phyloP scores from a whole-genome alignment of 37 sponge, comb jelly and placozoan genomes.

The Geodia barretti region DNA sequence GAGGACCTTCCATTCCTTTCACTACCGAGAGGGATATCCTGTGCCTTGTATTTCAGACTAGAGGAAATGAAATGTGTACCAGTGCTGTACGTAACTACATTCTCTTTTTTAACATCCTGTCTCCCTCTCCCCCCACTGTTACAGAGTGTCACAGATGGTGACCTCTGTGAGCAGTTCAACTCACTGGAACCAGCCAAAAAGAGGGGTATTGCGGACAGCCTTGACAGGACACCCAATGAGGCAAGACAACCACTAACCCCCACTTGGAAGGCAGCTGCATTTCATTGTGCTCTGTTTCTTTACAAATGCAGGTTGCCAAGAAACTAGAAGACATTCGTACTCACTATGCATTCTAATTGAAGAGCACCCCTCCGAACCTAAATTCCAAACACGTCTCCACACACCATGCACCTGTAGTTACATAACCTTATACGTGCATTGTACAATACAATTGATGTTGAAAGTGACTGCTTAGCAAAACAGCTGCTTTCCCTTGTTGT shows the following conservation, averaged over 20 bases:
- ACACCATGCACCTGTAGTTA: neutral
- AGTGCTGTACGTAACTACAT: neutral
- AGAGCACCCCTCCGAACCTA: too few relatives aligned
- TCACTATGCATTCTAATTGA: constrained; percentile 84
- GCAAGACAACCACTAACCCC: constrained; percentile 35
- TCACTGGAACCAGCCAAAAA: constrained; percentile 89
- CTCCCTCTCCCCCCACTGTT: neutral
- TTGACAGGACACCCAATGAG: constrained; percentile 94
- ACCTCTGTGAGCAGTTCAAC: constrained; percentile 98
- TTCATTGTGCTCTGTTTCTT: neutral
- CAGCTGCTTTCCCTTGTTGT: too few relatives aligned
- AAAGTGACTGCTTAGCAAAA: too few relatives aligned
- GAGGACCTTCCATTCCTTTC: too few relatives aligned
- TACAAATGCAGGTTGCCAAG: constrained; percentile 79
- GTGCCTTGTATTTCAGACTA: neutral
- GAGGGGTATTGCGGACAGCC: constrained; percentile 82
- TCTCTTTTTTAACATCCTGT: neutral
- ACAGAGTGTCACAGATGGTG: constrained; percentile 94
- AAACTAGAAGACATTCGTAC: constrained; percentile 98
- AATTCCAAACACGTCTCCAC: neutral
- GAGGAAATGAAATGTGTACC: neutral
- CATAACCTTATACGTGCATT: too few relatives aligned
- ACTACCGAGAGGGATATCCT: neutral
- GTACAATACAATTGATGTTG: too few relatives aligned
- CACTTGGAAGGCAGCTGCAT: neutral